Base-by-base conservation (phyloP, 2,797 vertebrate species). In the Spea hammondii region DNA sequence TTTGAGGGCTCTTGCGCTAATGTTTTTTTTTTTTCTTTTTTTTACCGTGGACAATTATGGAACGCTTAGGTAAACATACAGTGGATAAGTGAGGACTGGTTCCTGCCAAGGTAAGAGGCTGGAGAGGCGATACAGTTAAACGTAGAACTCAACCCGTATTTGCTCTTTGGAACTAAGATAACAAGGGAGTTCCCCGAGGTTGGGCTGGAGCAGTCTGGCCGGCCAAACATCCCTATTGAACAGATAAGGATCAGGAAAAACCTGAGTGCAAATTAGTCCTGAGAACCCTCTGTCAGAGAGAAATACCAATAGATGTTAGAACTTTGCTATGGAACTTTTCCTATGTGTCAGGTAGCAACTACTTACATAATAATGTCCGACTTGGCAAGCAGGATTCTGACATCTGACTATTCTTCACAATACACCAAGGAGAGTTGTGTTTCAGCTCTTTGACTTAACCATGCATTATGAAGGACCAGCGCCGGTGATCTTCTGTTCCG, bases 161-260 rank as follows among this genome's bases (percentile, higher is more conserved):
- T 62, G 59, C 59, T 62, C 59, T 62, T 62, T 62, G 59, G n/a
- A 62, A 62, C 59, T 17, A 62, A 62, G 59, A 62, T 62, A 6
- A 62, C 14, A 32, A 62, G 59, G 59, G n/a, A 62, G 59, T 62
- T 62, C 59, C 59, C 14, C 2, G 32, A 62, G 59, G 59, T 62
- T 3, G 59, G 59, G 59, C 55, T 62, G n/a, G 32, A 62, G 6
- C 59, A 62, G 59, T 62, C 59, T 17, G 59, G 59, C 59, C 44
- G 12, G 32, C n/a, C 59, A 17, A 62, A 62, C 59, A 62, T 62
- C 59, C 59, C 59, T 62, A 32, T 62, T 5, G 14, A 62, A 62
- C 13, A 5, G 59, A 62, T 62, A 62, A 17, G 12, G 14, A 62
- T 62, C 59, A 62, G 14, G 59, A 62, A 62, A 62, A 62, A 62